phyloP scores from a whole-genome alignment of 2,888 invertebrate genomes.

The Caenorhabditis plicata region DNA sequence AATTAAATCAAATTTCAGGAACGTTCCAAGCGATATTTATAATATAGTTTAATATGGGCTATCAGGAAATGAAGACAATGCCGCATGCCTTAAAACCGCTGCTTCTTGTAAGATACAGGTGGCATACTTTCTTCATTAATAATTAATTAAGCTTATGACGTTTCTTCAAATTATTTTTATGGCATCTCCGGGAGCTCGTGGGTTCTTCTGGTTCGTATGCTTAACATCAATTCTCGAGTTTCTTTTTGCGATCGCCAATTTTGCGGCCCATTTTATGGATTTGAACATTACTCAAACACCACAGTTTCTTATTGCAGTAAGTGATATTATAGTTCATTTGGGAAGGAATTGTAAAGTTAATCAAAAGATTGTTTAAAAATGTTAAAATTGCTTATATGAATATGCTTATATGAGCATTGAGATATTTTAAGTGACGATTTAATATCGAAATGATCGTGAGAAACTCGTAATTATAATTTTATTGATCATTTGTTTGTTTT shows the following conservation, averaged over 20 bases:
- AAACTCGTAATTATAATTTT: too few relatives aligned
- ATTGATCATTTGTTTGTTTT: too few relatives aligned
- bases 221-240: constrained; percentile 37
- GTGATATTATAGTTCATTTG: too few relatives aligned
- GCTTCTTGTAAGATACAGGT: constrained; percentile 18
- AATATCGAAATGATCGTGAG: too few relatives aligned
- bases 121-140: too few relatives aligned
- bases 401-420: too few relatives aligned
- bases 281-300: constrained; percentile 9
- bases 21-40: too few relatives aligned
- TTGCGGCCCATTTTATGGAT: constrained; percentile 32
- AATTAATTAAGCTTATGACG: constrained; percentile 21
- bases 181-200: constrained; percentile 30
- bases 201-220: constrained; percentile 37
- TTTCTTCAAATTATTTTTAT: constrained; percentile 42
- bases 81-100: constrained; percentile 35
- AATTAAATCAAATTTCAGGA: too few relatives aligned
- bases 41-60: constrained; percentile 35
- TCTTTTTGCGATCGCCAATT: constrained; percentile 22
- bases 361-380: not conserved
- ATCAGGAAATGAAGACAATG: constrained; percentile 34
- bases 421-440: too few relatives aligned
- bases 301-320: constrained; percentile 16
- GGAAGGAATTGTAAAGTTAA: not conserved
- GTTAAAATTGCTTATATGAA: too few relatives aligned